Evolutionary conservation across 2,888 invertebrate species (phyloP).

Genomic region (Ophonus ardosiacus): DNA sequence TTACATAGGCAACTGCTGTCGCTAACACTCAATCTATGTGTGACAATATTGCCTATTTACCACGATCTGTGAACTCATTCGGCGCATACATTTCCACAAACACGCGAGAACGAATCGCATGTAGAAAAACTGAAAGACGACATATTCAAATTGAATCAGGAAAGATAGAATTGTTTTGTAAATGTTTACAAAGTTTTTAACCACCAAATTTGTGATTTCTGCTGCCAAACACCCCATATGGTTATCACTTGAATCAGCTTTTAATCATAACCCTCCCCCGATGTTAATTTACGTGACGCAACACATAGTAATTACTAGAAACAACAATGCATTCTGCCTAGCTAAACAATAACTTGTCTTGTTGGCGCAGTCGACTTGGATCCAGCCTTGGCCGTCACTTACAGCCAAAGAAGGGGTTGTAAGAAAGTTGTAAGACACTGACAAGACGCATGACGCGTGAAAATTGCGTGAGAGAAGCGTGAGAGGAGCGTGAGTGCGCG

Average conservation of each 20-base stretch:
- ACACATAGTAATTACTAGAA: not conserved
- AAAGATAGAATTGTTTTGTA: not conserved
- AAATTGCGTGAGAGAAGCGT: not conserved
- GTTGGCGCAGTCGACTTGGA: not conserved
- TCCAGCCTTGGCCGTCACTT: not conserved
- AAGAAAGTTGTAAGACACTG: not conserved
- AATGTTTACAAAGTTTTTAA: no score
- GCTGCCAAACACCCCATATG: not conserved
- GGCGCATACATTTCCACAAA: conserved; percentile 4
- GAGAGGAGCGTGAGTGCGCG: not conserved
- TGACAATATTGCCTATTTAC: conserved; percentile 55
- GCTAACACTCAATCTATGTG: conserved; percentile 56
- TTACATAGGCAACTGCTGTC: conserved; percentile 48
- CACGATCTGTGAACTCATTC: conserved; percentile 32
- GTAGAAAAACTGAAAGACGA: not conserved
- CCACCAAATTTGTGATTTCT: not conserved
- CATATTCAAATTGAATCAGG: not conserved
- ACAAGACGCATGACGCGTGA: not conserved
- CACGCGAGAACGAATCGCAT: not conserved
- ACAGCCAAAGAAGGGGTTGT: not conserved
- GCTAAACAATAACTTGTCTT: not conserved
- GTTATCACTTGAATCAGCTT: not conserved
- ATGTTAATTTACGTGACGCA: not conserved
- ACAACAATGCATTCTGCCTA: not conserved
- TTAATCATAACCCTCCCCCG: not conserved